Evolutionary conservation across 2,797 vertebrate species (phyloP).

Genomic region (Pipistrellus pygmaeus): DNA sequence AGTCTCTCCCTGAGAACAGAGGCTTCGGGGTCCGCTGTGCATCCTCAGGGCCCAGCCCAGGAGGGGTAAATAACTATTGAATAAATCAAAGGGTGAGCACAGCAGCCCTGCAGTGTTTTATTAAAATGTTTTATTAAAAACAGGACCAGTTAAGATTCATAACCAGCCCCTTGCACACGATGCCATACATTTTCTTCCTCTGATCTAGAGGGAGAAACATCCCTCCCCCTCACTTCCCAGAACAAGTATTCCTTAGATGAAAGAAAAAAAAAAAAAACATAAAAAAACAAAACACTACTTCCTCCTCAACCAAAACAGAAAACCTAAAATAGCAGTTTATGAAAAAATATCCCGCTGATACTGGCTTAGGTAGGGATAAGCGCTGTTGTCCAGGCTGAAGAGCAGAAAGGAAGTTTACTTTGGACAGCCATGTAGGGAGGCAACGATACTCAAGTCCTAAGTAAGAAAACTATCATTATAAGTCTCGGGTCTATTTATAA

Average conservation of each 20-base stretch:
- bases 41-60: background rate
- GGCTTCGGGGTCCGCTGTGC: background rate
- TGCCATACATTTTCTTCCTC: constrained; percentile 38
- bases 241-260: constrained; percentile 74
- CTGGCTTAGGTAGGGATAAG: constrained; percentile 42
- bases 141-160: constrained; percentile 41
- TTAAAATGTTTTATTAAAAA: constrained; percentile 28
- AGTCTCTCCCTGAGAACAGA: background rate
- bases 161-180: background rate
- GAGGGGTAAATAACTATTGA: background rate
- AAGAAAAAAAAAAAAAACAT: background rate
- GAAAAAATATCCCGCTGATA: constrained; percentile 63
- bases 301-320: constrained; percentile 68
- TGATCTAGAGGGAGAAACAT: constrained; percentile 52
- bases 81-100: constrained; percentile 28
- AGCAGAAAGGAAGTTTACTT: constrained; percentile 65
- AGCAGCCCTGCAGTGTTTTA: constrained; percentile 21
- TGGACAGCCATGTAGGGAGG: background rate
- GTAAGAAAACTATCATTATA: constrained; percentile 32
- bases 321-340: constrained; percentile 70
- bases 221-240: constrained; percentile 35
- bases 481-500: constrained; percentile 29
- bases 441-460: constrained; percentile 4
- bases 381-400: background rate
- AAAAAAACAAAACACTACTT: constrained; percentile 64